Conservation (phyloP, 2,113 vertebrate species). For the Hippocampus barbouri region DNA sequence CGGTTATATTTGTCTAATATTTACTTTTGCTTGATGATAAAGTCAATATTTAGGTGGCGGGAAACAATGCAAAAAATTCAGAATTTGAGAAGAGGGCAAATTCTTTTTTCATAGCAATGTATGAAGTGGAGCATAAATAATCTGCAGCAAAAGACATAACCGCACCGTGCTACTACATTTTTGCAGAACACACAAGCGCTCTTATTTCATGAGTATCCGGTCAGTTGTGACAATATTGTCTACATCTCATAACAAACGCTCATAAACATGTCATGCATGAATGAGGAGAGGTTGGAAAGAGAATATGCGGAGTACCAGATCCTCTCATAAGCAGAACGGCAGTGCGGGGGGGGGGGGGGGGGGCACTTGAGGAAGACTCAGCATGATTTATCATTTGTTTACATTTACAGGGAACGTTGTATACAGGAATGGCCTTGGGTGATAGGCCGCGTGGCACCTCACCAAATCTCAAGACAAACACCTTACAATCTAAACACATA, state of each 20-base stretch:
- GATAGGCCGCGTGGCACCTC: neutral
- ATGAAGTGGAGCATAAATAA: too few relatives aligned
- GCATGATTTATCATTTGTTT: neutral
- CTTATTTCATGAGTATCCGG: neutral
- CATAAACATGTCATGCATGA: neutral
- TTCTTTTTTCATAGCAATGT: too few relatives aligned
- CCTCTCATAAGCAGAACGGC: neutral
- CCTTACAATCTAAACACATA: neutral
- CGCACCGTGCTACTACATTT: too few relatives aligned
- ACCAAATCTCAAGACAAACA: neutral
- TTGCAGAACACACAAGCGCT: too few relatives aligned
- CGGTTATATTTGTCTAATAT: too few relatives aligned
- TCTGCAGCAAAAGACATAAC: too few relatives aligned
- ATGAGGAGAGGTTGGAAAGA: neutral
- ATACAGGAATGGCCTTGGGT: neutral
- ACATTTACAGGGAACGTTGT: neutral
- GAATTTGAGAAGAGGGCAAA: too few relatives aligned
- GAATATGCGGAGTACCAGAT: neutral
- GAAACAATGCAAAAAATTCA: too few relatives aligned
- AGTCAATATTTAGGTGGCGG: too few relatives aligned
- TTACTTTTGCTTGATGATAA: too few relatives aligned
- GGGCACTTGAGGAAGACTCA: neutral
- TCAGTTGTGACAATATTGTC: neutral
- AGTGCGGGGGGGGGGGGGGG: neutral
- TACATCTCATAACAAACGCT: neutral